Evolutionary conservation across 2,113 vertebrate genomes (phyloP).

Genomic region (Clarias macrocephalus): DNA sequence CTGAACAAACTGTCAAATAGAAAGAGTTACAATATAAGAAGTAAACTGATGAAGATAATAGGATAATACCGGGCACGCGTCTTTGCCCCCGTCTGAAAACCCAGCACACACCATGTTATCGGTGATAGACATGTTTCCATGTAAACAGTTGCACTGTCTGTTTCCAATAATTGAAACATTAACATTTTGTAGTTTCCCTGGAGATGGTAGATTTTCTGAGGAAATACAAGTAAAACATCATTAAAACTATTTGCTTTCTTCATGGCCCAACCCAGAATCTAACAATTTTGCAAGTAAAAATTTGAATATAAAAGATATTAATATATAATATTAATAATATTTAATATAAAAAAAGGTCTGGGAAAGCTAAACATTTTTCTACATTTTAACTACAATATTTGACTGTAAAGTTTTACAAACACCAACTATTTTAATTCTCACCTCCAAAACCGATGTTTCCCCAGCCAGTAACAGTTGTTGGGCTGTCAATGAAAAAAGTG

Average conservation of each 20-base stretch:
- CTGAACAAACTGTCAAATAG: background rate
- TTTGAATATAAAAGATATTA: too few relatives aligned
- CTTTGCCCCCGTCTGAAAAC: slow-evolving; percentile 60
- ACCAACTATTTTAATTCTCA: too few relatives aligned
- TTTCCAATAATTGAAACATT: slow-evolving; percentile 57
- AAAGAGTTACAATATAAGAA: background rate
- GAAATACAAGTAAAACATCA: too few relatives aligned
- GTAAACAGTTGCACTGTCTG: slow-evolving; percentile 49
- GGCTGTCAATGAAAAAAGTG: slow-evolving; percentile 63
- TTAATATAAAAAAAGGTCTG: background rate
- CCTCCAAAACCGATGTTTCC: slow-evolving; percentile 26
- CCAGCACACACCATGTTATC: slow-evolving; percentile 75
- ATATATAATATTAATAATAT: too few relatives aligned
- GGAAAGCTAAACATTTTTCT: background rate
- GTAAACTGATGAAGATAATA: background rate
- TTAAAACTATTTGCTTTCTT: too few relatives aligned
- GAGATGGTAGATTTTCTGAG: slow-evolving; percentile 18
- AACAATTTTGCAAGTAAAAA: too few relatives aligned
- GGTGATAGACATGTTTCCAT: slow-evolving; percentile 51
- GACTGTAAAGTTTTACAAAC: background rate
- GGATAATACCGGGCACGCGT: slow-evolving; percentile 61
- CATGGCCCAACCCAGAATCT: background rate
- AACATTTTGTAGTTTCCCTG: slow-evolving; percentile 54
- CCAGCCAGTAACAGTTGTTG: slow-evolving; percentile 74
- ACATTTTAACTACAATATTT: background rate